Evolutionary conservation across 2,113 vertebrate genomes (phyloP), one percentile per base, ranked within the genome.

Genomic region (Corydoras maculifer): DNA sequence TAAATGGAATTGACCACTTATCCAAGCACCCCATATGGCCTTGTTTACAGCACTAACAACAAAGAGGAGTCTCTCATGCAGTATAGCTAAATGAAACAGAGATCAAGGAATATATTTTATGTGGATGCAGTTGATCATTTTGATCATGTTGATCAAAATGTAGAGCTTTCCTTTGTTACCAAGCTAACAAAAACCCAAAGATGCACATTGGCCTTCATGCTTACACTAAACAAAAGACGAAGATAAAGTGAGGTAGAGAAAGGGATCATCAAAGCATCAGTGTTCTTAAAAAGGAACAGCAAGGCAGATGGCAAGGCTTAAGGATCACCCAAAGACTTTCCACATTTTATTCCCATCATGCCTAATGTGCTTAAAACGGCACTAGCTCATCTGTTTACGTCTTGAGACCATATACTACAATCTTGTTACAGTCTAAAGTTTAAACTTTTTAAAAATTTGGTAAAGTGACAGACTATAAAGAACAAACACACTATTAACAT

Each of bases 301-400:
- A 65, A 4, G 35, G 60, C 70, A 73, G 70, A 77, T 77, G 62
- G 66, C 14, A 54, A 58, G 49, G 65, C 53, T 72, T 72, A 72
- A 53, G 48, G 29, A 60, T 30, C 60, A 8, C 64, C 65, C 25
- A 53, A 64, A 60, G 53, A 73, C 43, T 25, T 71, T 31, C 58
- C 58, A 68, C 25, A 25, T 58, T 49, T 70, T 3, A 76, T 49
- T 12, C 25, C 25, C 43, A 58, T 66, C 57, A 49, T 62, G 35
- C 35, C 7, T 43, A 43, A 43, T 43, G 35, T 43, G 35, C 35
- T 43, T 43, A 43, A 43, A 43, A 43, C 35, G 35, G 35, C 35
- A 43, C 35, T 43, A 43, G 35, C 35, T 43, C 35, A 43, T 43
- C 35, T 43, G 35, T 43, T 43, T 43, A 43, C 35, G 4, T 43